A percentile compares a stretch with the other conserved stretches of the same genome.
phyloP scores from a whole-genome alignment of 2,888 invertebrate species.

The Lasioglossum morio region DNA sequence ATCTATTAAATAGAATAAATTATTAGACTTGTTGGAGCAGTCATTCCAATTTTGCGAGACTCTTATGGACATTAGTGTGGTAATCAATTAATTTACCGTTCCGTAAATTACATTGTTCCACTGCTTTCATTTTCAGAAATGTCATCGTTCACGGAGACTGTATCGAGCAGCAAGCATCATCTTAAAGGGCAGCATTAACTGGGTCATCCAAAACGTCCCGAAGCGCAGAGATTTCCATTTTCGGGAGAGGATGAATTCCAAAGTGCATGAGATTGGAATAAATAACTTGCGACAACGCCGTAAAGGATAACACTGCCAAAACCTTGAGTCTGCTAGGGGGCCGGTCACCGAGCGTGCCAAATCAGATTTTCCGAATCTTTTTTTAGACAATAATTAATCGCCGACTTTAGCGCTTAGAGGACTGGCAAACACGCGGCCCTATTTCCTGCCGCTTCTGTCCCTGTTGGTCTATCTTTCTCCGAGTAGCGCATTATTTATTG shows the following conservation, averaged over 20 bases:
- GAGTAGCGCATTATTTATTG: slow-evolving; percentile 72
- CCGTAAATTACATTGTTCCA: too few species aligned
- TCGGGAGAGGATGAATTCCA: not conserved
- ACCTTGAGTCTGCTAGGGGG: slow-evolving; percentile 4
- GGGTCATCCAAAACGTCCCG: not conserved
- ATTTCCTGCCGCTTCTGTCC: slow-evolving; percentile 35
- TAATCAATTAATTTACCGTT: not conserved
- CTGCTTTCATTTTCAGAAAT: not conserved
- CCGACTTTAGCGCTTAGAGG: slow-evolving; percentile 40
- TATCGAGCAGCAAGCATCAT: not conserved
- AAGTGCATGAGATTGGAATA: not conserved
- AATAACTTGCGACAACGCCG: slow-evolving; percentile 5
- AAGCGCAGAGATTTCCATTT: not conserved
- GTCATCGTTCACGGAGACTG: not conserved
- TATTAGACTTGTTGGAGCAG: not conserved
- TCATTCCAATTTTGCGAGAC: not conserved
- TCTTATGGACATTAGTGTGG: not conserved
- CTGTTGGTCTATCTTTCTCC: slow-evolving; percentile 45
- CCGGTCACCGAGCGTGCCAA: slow-evolving; percentile 41
- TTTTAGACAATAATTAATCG: slow-evolving; percentile 63
- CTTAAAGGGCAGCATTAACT: not conserved
- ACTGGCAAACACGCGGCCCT: slow-evolving; percentile 45
- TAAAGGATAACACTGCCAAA: slow-evolving; percentile 2
- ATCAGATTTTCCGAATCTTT: slow-evolving; percentile 52
- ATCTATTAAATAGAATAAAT: not conserved